phyloP scores from a whole-genome alignment of 1,140 invertebrate genomes.

The Bradynema listronoti region DNA sequence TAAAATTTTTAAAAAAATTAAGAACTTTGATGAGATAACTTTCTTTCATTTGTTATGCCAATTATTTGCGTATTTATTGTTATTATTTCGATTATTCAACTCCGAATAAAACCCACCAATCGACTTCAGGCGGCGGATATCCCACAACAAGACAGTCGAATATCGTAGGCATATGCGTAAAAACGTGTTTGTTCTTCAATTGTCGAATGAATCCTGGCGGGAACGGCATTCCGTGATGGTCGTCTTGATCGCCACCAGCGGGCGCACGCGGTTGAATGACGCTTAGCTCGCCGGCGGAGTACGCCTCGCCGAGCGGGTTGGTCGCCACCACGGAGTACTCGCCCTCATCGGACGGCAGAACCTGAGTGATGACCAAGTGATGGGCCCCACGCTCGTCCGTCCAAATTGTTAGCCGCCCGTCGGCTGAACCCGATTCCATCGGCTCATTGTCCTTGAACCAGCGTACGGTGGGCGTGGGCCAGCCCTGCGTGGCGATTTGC shows the following conservation, averaged over 20 bases:
- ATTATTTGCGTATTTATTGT: no score
- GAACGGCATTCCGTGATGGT: slow-evolving; percentile 50
- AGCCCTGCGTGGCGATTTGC: slow-evolving; percentile 43
- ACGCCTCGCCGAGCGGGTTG: slow-evolving; percentile 52
- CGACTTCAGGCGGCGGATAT: slow-evolving; percentile 52
- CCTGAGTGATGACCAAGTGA: slow-evolving; percentile 47
- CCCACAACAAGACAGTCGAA: slow-evolving; percentile 58
- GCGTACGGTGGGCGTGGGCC: slow-evolving; percentile 51
- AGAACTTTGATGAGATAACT: not conserved
- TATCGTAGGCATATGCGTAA: slow-evolving; percentile 56
- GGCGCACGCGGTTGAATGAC: slow-evolving; percentile 46
- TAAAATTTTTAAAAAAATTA: slow-evolving; percentile 10
- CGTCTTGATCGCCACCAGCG: slow-evolving; percentile 29
- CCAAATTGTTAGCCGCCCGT: slow-evolving; percentile 52
- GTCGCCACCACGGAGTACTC: slow-evolving; percentile 52
- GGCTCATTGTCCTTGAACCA: slow-evolving; percentile 57
- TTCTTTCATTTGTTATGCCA: slow-evolving; percentile 7
- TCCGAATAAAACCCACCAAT: slow-evolving; percentile 28
- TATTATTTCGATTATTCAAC: not conserved
- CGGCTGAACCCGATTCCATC: slow-evolving; percentile 36
- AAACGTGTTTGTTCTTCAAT: slow-evolving; percentile 58
- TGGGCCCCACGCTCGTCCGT: slow-evolving; percentile 56
- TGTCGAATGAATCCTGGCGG: slow-evolving; percentile 57
- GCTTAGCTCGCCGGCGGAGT: slow-evolving; percentile 45
- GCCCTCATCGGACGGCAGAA: slow-evolving; percentile 52